These are phyloP conservation scores for Ferrisia virgata DNA, from an alignment of 2,888 invertebrate species.

Conservation along the genomic window DNA sequence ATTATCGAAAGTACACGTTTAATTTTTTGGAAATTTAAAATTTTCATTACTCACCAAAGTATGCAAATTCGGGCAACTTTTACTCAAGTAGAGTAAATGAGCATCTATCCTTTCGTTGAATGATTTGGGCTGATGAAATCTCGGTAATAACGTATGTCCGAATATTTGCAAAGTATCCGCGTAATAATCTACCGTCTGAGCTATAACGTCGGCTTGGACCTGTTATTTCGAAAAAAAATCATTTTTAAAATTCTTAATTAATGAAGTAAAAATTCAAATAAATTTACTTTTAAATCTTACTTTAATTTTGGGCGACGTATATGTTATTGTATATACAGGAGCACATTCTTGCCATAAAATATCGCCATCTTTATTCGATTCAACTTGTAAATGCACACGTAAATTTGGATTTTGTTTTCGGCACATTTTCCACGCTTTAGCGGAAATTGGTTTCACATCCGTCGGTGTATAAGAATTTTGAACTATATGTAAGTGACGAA, in stretches of 20 bases:
- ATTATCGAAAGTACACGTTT: not conserved
- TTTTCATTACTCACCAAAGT: constrained; percentile 60
- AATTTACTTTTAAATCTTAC: no score
- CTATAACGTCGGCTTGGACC: constrained; percentile 57
- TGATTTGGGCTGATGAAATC: constrained; percentile 63
- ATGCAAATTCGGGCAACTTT: constrained; percentile 65
- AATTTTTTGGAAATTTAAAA: not conserved
- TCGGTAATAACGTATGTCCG: constrained; percentile 66
- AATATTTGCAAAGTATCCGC: constrained; percentile 62
- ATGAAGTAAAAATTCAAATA: no score
- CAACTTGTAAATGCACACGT: constrained; percentile 67
- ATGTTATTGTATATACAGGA: constrained; percentile 65
- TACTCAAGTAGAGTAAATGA: constrained; percentile 63
- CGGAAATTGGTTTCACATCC: constrained; percentile 51
- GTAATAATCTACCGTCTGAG: constrained; percentile 63
- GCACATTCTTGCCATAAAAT: constrained; percentile 68
- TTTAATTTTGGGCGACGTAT: constrained; percentile 62
- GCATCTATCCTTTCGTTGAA: constrained; percentile 71
- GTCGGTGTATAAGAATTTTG: constrained; percentile 69
- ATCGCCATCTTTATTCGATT: constrained; percentile 60
- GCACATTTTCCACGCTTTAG: constrained; percentile 57
- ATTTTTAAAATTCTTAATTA: not conserved
- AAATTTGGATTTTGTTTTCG: constrained; percentile 61
- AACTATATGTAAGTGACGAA: constrained; percentile 67
- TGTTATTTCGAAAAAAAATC: constrained; percentile 49